These are phyloP conservation scores for Tetraodon nigroviridis DNA, from an alignment of 2,113 vertebrate genomes.

Conservation along the genomic window DNA sequence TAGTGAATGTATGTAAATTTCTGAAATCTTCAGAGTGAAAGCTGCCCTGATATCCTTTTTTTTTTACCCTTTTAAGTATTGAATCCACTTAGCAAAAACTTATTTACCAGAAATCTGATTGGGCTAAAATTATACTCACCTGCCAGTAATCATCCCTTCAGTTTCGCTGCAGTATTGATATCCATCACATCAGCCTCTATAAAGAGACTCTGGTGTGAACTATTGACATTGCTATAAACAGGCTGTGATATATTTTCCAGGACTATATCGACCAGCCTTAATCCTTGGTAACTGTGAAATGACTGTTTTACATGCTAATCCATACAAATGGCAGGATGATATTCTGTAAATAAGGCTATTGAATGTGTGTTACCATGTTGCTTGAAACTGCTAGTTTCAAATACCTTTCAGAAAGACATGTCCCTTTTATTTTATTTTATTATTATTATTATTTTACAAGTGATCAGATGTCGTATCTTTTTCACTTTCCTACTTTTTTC, in stretches of 20 bases:
- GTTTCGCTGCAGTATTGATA: conserved; percentile 10
- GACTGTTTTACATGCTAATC: conserved; percentile 34
- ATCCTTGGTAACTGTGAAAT: not conserved
- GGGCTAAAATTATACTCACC: not conserved
- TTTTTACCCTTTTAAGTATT: no score
- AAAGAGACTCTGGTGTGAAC: no score
- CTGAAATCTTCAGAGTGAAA: no score
- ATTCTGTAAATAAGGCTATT: not conserved
- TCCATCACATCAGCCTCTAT: no score
- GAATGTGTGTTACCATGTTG: not conserved
- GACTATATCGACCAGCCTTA: not conserved
- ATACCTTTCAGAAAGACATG: not conserved
- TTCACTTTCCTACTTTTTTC: conserved; percentile 19
- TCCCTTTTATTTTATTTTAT: not conserved
- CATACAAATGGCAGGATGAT: conserved; percentile 14
- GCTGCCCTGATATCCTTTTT: no score
- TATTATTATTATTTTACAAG: conserved; percentile 4
- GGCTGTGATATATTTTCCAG: no score
- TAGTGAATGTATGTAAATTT: no score
- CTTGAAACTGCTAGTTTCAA: not conserved
- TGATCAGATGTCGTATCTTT: not conserved
- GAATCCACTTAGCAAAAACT: no score
- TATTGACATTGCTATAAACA: no score
- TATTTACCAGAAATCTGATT: not conserved
- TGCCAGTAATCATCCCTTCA: not conserved